phyloP scores from a whole-genome alignment of 2,888 invertebrate genomes.

The Eupithecia vulgata region DNA sequence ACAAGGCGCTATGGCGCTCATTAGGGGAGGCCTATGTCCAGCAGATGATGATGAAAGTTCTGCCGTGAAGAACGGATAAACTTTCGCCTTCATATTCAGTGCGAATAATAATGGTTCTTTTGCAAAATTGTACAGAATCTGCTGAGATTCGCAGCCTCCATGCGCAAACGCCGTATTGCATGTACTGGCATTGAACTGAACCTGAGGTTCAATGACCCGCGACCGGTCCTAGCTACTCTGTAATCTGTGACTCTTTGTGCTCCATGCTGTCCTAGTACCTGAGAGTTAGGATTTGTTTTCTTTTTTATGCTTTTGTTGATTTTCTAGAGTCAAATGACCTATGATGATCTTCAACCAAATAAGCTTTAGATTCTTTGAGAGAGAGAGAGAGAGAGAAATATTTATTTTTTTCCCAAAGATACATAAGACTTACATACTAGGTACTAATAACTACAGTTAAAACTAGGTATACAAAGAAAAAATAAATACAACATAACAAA shows the following conservation, averaged over 20 bases:
- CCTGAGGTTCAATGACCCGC: slow-evolving; percentile 31
- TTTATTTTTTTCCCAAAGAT: too few species aligned
- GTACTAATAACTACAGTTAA: too few species aligned
- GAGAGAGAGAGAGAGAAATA: too few species aligned
- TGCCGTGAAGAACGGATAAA: not conserved
- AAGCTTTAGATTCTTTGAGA: too few species aligned
- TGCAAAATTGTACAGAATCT: not conserved
- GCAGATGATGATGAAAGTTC: too few species aligned
- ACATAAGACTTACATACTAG: too few species aligned
- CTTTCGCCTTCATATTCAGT: not conserved
- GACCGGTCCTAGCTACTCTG: slow-evolving; percentile 23
- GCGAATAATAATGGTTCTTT: not conserved
- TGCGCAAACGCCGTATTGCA: slow-evolving; percentile 4
- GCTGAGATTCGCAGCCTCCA: slow-evolving; percentile 24
- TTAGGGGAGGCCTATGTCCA: too few species aligned
- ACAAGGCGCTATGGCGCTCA: too few species aligned
- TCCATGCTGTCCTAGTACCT: slow-evolving; percentile 14
- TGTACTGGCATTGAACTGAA: slow-evolving; percentile 35
- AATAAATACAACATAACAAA: too few species aligned
- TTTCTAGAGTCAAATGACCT: not conserved
- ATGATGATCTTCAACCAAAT: too few species aligned
- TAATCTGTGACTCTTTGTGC: slow-evolving; percentile 27
- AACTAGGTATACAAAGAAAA: too few species aligned
- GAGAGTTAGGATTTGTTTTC: slow-evolving; percentile 23
- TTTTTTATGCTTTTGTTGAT: slow-evolving; percentile 6